Conservation (phyloP, 2,797 vertebrate species). For the Epinephelus awoara region DNA sequence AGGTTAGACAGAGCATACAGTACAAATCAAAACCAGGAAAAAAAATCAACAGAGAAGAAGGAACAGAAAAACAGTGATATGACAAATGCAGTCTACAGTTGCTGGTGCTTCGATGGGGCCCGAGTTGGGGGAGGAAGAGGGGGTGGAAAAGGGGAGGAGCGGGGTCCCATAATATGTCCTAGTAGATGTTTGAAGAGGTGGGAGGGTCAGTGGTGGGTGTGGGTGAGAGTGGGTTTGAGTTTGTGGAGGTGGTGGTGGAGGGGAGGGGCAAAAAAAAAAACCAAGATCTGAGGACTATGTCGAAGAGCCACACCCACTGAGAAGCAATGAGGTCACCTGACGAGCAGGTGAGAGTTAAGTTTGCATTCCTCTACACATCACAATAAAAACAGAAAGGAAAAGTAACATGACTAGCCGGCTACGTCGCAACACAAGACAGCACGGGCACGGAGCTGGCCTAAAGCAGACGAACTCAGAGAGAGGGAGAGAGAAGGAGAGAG, state of each 20-base stretch:
- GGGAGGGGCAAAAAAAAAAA: conserved; percentile 24
- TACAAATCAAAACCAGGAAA: conserved; percentile 86
- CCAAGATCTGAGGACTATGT: conserved; percentile 63
- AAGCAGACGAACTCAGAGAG: conserved; percentile 68
- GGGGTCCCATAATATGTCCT: conserved; percentile 55
- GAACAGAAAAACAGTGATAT: conserved; percentile 86
- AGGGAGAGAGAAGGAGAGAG: conserved; percentile 32
- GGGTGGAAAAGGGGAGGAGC: conserved; percentile 24
- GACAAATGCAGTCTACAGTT: conserved; percentile 89
- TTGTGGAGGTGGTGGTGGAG: conserved; percentile 51
- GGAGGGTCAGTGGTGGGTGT: conserved; percentile 59
- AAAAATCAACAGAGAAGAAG: conserved; percentile 71
- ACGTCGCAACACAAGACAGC: conserved; percentile 69
- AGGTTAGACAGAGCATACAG: conserved; percentile 87
- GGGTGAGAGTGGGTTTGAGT: conserved; percentile 63
- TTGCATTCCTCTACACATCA: conserved; percentile 78
- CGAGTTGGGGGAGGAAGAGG: conserved; percentile 55
- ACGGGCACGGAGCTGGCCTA: conserved; percentile 66
- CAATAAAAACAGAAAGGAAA: conserved; percentile 35
- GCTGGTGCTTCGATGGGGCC: conserved; percentile 87
- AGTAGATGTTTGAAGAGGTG: conserved; percentile 46
- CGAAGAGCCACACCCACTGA: conserved; percentile 79
- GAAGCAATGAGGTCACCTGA: conserved; percentile 80
- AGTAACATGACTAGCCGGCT: conserved; percentile 48
- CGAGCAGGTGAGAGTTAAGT: conserved; percentile 65